phyloP scores from a whole-genome alignment of 2,888 invertebrate species.

The Hyposoter dolosus region DNA sequence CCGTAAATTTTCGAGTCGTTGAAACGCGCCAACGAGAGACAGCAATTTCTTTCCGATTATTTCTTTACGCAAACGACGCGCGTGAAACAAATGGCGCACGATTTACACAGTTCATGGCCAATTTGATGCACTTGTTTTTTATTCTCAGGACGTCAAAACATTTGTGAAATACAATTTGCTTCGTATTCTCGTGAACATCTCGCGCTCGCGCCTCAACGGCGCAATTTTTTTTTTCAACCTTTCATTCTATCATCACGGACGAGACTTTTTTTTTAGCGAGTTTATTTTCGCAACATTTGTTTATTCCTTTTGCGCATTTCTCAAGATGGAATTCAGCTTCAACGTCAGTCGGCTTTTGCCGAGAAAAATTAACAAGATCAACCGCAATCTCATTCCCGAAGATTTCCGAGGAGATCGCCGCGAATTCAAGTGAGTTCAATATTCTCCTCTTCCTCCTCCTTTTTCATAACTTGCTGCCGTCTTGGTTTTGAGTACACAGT shows the following conservation, averaged over 20 bases:
- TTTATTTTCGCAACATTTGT: constrained; percentile 7
- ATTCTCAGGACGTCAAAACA: constrained; percentile 4
- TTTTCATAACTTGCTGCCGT: too few species aligned
- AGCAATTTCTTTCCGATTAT: neutral
- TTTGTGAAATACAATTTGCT: constrained; percentile 4
- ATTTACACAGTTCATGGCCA: constrained; percentile 9
- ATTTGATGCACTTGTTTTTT: constrained; percentile 3
- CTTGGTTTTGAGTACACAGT: neutral
- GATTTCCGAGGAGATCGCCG: constrained; percentile 82
- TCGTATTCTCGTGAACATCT: neutral
- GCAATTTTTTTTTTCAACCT: constrained; percentile 9
- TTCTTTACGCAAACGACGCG: neutral
- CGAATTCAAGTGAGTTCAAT: constrained; percentile 79
- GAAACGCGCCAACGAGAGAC: neutral
- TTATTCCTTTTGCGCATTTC: neutral
- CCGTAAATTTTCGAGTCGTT: neutral
- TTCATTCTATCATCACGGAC: neutral
- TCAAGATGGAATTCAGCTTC: constrained; percentile 83
- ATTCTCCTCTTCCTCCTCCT: neutral
- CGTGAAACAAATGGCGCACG: constrained; percentile 26
- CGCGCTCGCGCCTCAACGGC: neutral
- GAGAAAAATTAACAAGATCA: constrained; percentile 82
- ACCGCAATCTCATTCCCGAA: constrained; percentile 81
- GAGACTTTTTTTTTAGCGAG: neutral
- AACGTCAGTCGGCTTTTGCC: constrained; percentile 82